phyloP scores from a whole-genome alignment of 2,888 invertebrate species.

The Cistogaster globosa region DNA sequence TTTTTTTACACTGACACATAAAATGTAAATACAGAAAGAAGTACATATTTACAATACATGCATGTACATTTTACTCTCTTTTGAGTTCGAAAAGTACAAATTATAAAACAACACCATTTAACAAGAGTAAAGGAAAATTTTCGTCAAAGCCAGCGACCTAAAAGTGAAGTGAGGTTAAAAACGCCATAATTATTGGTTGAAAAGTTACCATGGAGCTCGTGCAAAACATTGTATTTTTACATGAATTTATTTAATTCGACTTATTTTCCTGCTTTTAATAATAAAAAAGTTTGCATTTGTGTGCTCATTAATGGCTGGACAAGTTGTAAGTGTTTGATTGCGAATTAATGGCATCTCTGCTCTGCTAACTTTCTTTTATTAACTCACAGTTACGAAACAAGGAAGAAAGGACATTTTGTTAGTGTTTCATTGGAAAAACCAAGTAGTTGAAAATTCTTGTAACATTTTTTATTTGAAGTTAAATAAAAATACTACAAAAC shows the following conservation, averaged over 20 bases:
- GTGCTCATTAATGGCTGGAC: too few species aligned
- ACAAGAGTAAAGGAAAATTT: not conserved
- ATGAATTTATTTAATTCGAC: not conserved
- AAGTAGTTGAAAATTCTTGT: not conserved
- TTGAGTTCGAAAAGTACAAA: not conserved
- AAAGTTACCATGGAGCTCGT: conserved; percentile 68
- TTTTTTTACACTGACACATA: too few species aligned
- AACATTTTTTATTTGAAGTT: not conserved
- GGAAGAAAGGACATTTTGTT: conserved; percentile 34
- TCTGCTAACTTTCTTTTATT: conserved; percentile 12
- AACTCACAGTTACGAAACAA: not conserved
- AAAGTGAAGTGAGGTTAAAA: conserved; percentile 27
- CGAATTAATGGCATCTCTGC: conserved; percentile 56
- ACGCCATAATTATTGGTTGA: conserved; percentile 56
- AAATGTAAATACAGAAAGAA: not conserved
- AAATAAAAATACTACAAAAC: not conserved
- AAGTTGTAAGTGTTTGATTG: conserved; percentile 37
- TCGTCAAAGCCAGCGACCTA: conserved; percentile 21
- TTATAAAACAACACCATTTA: not conserved
- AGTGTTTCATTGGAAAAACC: not conserved
- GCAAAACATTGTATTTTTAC: conserved; percentile 59
- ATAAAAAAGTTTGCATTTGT: not conserved
- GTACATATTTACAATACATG: not conserved
- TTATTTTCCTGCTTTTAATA: not conserved
- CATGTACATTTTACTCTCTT: conserved; percentile 15